Evolutionary conservation across 2,113 vertebrate genomes (phyloP).

Genomic region (Axis porcinus): DNA sequence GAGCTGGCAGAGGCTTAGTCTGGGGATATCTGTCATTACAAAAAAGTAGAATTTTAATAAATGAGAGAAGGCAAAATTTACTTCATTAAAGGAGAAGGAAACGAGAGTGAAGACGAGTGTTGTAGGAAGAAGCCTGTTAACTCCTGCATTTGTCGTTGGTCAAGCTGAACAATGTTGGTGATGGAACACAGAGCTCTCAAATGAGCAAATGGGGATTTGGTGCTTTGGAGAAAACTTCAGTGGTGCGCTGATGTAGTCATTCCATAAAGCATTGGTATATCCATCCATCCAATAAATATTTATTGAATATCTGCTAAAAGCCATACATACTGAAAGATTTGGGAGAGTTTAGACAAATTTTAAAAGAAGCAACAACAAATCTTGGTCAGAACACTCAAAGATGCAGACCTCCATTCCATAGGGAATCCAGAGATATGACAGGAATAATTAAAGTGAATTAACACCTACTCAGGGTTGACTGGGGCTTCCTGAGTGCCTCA

Average conservation of each 20-base stretch:
- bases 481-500: neutral
- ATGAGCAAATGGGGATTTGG: neutral
- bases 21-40: constrained; percentile 12
- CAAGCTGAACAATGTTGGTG: neutral
- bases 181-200: neutral
- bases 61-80: constrained; percentile 31
- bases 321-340: neutral
- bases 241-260: neutral
- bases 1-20: constrained; percentile 11
- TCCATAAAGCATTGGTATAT: neutral
- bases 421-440: neutral
- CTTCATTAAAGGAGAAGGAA: constrained; percentile 33
- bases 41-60: constrained; percentile 51
- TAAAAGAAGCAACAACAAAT: neutral
- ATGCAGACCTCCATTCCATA: neutral
- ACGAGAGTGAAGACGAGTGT: neutral
- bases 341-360: neutral
- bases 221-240: neutral
- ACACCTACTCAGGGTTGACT: neutral
- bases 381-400: neutral
- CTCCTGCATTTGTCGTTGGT: neutral
- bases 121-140: neutral
- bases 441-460: neutral
- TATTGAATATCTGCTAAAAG: neutral
- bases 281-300: neutral